Conservation (phyloP, 2,888 invertebrate genomes). For the Parnassius smintheus region DNA sequence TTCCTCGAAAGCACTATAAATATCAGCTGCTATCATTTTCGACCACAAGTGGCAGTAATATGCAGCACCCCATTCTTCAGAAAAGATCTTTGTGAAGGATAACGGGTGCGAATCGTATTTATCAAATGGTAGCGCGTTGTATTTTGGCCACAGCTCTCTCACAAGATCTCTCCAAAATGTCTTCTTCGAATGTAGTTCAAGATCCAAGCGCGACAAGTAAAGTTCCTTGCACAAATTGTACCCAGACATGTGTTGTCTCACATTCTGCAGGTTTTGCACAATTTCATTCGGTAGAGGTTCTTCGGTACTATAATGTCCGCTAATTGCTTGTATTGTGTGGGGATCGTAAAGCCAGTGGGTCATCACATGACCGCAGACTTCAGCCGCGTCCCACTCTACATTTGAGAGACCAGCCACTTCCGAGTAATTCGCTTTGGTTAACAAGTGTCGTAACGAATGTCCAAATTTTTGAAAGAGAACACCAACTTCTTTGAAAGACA, state of each 20-base stretch:
- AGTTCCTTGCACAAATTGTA: constrained; percentile 90
- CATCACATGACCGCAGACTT: constrained; percentile 91
- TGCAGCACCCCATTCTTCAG: constrained; percentile 91
- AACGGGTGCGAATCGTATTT: constrained; percentile 92
- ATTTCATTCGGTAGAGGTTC: constrained; percentile 85
- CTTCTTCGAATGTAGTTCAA: constrained; percentile 88
- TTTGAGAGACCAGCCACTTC: constrained; percentile 93
- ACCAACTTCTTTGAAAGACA: constrained; percentile 88
- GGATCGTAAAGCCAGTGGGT: constrained; percentile 89
- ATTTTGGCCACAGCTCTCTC: constrained; percentile 89
- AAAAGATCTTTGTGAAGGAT: constrained; percentile 91
- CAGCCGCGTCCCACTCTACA: constrained; percentile 96
- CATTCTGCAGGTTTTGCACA: constrained; percentile 82
- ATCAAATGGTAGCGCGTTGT: constrained; percentile 87
- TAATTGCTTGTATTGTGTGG: constrained; percentile 81
- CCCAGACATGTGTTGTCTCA: constrained; percentile 88
- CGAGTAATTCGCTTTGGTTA: constrained; percentile 90
- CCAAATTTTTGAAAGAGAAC: constrained; percentile 93
- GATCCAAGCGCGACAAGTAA: constrained; percentile 90
- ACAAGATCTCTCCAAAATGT: constrained; percentile 93
- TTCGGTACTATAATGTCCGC: constrained; percentile 87
- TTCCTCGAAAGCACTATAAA: constrained; percentile 92
- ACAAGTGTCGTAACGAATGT: constrained; percentile 90
- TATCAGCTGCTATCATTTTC: constrained; percentile 93
- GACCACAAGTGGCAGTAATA: constrained; percentile 94